A percentile compares a stretch with the other conserved stretches of the same genome.
phyloP scores from a whole-genome alignment of 2,797 vertebrate species.

The Cossypha niveicapilla region DNA sequence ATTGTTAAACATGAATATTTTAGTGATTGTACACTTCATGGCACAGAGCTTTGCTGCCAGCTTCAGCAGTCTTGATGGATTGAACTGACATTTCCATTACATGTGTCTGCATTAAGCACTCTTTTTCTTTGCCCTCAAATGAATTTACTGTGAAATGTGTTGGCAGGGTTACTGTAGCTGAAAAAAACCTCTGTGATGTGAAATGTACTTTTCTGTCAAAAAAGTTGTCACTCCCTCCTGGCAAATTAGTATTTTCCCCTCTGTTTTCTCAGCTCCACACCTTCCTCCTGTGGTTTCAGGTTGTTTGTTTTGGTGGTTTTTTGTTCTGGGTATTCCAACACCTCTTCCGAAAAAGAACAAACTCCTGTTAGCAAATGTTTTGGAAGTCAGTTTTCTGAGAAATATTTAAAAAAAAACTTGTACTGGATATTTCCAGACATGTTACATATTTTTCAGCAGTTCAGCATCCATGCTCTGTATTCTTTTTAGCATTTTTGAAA shows the following conservation, averaged over 20 bases:
- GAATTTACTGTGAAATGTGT: constrained; percentile 80
- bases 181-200: constrained; percentile 57
- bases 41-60: constrained; percentile 45
- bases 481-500: neutral
- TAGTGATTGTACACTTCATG: constrained; percentile 36
- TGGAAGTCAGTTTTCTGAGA: neutral
- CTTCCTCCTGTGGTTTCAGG: constrained; percentile 1
- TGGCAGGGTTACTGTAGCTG: constrained; percentile 76
- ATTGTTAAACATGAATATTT: constrained; percentile 73
- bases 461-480: neutral
- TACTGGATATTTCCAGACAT: neutral
- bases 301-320: neutral
- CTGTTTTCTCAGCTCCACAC: constrained; percentile 19
- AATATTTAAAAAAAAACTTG: neutral
- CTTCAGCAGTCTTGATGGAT: constrained; percentile 76
- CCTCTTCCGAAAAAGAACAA: constrained; percentile 5
- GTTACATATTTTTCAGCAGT: neutral
- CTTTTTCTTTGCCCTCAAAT: constrained; percentile 78
- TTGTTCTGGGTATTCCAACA: neutral
- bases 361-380: constrained; percentile 8
- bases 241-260: constrained; percentile 45
- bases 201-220: constrained; percentile 69
- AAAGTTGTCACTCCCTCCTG: constrained; percentile 49
- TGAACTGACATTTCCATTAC: constrained; percentile 82
- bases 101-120: constrained; percentile 77